Evolutionary conservation across 2,797 vertebrate genomes (phyloP), one percentile per base, ranked within the genome.

Genomic region (Danio albolineatus): DNA sequence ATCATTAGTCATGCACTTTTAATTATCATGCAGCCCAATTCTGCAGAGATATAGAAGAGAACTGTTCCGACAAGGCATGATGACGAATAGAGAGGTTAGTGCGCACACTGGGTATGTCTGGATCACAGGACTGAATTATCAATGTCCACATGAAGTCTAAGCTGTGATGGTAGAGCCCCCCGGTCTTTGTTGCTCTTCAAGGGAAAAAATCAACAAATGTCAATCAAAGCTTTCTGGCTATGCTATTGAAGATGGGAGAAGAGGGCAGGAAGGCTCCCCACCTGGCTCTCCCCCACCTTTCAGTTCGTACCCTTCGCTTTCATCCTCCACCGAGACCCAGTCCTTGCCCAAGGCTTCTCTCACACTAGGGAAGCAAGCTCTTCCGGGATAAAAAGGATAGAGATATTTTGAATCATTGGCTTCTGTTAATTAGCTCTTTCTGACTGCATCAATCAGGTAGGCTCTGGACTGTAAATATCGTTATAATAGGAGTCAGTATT

Each of bases 131-230:
- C 39, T 28, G 41, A n/a, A 82, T 66, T 60, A 73, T 66, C 56
- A 79, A 56, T 79, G 54, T 46, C 56, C 61, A 67, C 7, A 41
- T 43, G 41, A 66, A 39, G 5, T 61, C 54, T 39, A 48, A 38
- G 76, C 85, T 83, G 43, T 6, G 73, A 84, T 87, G 89, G 84
- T 75, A 28, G 0, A 87, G 88, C 85, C 79, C 54, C 73, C 76
- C 67, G 80, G 82, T 69, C 86, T 88, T 87, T 85, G 82, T 75
- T 84, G 75, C 82, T 87, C 83, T 81, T 75, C 77, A 75, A 80
- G 81, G 74, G 72, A 39, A 84, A 79, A 89, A 89, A 91, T 91
- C 89, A 88, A 81, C 84, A 90, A 91, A 90, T 84, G 89, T 89
- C 91, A 91, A 87, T 91, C 90, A 91, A 36, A 57, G 86, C 84